Evolutionary conservation across 2,888 invertebrate genomes (phyloP), one percentile per base, ranked within the genome.

Genomic region (Labia minor): DNA sequence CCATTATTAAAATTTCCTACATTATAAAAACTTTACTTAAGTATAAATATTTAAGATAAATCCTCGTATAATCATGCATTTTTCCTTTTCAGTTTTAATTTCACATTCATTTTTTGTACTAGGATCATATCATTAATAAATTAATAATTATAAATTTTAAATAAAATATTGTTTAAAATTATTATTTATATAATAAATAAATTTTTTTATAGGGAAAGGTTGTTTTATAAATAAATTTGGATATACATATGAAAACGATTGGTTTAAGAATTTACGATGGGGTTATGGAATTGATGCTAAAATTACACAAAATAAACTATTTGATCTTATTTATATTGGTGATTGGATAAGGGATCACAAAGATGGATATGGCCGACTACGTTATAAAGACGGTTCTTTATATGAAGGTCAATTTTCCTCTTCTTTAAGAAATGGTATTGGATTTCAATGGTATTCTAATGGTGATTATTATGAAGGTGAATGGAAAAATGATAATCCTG

Each of bases 211-310:
- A 84, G 84, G 83, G 11, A 83, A 82, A 74, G 84, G 84, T 19
- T 70, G 72, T 1, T 79, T 81, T 72, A 71, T 79, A 64, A 81
- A 82, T 1, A 75, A 76, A 37, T 75, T 73, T 49, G 78, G 80
- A 37, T 79, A 80, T 74, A 73, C 84, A n/a, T 86, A 86, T 71
- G 85, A 86, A 78, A 86, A 86, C 0, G 82, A 85, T 71, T 85
- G 85, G 82, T 73, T 75, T 63, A 74, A 80, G 66, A 81, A 81
- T 63, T 80, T 77, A 71, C 79, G 82, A 70, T 83, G 86, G 70
- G 86, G 86, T 16, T 84, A 80, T 71, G 86, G 86, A n/a, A 16
- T 14, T 49, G 4, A 49, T 49, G 49, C 49, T 49, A 8, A 8
- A 49, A 49, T 49, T 3, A 14, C 4, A 3, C 3, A 49, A 16